Conservation (phyloP, 2,888 invertebrate genomes). For the Galerucella calmariensis region DNA sequence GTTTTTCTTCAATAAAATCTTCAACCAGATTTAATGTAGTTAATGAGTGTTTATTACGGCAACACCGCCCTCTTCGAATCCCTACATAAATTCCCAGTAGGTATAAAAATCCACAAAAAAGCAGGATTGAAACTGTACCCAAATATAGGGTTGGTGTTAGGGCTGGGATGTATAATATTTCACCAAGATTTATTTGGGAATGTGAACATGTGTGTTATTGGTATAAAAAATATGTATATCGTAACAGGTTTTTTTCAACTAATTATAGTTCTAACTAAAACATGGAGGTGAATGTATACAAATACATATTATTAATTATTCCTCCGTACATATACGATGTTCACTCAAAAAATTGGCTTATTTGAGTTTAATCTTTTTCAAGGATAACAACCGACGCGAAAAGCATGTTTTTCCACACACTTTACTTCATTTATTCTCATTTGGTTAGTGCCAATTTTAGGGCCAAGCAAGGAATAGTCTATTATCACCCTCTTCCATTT, state of each 20-base stretch:
- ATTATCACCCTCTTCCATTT: no score
- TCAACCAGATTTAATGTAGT: not conserved
- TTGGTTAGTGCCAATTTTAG: no score
- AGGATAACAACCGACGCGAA: no score
- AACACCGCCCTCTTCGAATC: conserved; percentile 16
- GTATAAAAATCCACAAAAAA: conserved; percentile 21
- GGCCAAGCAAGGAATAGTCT: no score
- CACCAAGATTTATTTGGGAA: conserved; percentile 36
- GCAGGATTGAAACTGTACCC: conserved; percentile 28
- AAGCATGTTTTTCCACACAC: no score
- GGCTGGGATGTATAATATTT: conserved; percentile 26
- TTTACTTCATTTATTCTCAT: no score
- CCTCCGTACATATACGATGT: not conserved
- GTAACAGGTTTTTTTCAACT: conserved; percentile 13
- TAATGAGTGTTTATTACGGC: conserved; percentile 8
- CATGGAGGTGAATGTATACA: conserved; percentile 5
- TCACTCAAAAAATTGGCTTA: no score
- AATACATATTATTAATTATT: not conserved
- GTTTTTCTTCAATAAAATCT: not conserved
- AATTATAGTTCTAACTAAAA: conserved; percentile 14
- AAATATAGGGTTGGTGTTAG: conserved; percentile 29
- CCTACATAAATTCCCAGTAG: conserved; percentile 13
- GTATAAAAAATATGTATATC: conserved; percentile 16
- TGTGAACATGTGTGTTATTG: conserved; percentile 32
- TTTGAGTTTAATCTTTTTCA: no score